Conservation (phyloP, 2,113 vertebrate genomes). For the Nibea albiflora region DNA sequence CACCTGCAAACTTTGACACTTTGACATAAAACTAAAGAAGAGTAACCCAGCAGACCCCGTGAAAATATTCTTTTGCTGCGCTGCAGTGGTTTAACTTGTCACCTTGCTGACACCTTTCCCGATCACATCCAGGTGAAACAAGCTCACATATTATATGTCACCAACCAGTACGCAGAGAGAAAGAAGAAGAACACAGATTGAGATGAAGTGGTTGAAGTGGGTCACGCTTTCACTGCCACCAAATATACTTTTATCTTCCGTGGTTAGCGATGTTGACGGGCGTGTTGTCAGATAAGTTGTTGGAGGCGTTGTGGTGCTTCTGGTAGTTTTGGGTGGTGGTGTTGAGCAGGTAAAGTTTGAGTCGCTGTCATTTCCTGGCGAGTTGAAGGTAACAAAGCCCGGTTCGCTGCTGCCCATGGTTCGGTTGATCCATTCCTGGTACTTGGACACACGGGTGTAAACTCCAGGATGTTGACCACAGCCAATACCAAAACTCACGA, state of each 20-base stretch:
- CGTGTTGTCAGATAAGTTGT: too few species aligned
- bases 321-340: too few species aligned
- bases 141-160: not conserved
- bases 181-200: constrained; percentile 17
- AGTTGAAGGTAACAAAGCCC: constrained; percentile 38
- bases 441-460: constrained; percentile 85
- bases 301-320: too few species aligned
- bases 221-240: constrained; percentile 9
- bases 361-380: not conserved
- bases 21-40: too few species aligned
- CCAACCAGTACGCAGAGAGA: too few species aligned
- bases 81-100: not conserved
- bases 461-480: constrained; percentile 86
- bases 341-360: not conserved
- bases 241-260: too few species aligned
- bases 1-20: too few species aligned
- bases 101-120: too few species aligned
- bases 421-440: constrained; percentile 84
- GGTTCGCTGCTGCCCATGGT: not conserved
- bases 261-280: not conserved
- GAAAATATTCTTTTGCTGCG: not conserved
- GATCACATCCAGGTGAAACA: too few species aligned
- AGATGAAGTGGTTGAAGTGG: constrained; percentile 10
- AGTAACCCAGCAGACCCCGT: too few species aligned
- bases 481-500: constrained; percentile 88